These are phyloP conservation scores for Atopsyche davidsoni DNA, from an alignment of 1,140 invertebrate species.

Conservation along the genomic window DNA sequence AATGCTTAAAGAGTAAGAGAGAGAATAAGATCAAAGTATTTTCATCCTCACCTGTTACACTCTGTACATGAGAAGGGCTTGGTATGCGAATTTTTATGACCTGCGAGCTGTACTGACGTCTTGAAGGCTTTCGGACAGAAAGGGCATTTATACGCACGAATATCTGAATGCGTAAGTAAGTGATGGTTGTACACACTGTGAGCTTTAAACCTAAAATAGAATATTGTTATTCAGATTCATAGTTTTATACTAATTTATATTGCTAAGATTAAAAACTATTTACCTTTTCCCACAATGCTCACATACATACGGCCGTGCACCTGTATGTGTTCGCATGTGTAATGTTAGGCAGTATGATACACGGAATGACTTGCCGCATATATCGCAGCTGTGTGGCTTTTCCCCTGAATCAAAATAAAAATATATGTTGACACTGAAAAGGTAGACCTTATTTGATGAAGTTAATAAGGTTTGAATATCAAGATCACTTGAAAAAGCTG, in stretches of 20 bases:
- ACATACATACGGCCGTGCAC: constrained; percentile 65
- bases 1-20: no score
- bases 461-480: no score
- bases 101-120: constrained; percentile 65
- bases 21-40: no score
- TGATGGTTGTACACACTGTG: constrained; percentile 71
- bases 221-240: not conserved
- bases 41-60: constrained; percentile 51
- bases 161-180: constrained; percentile 62
- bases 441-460: no score
- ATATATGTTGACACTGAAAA: not conserved
- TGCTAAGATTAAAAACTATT: constrained; percentile 2
- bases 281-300: constrained; percentile 62
- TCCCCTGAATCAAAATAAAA: constrained; percentile 48
- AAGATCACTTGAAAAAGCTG: not conserved
- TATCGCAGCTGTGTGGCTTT: constrained; percentile 70
- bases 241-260: not conserved
- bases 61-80: constrained; percentile 68
- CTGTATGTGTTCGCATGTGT: constrained; percentile 73
- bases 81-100: constrained; percentile 70
- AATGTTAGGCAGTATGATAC: constrained; percentile 72
- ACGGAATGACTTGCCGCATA: constrained; percentile 72
- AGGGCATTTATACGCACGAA: constrained; percentile 63
- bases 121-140: constrained; percentile 70
- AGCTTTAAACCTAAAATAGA: constrained; percentile 57